Evolutionary conservation across 2,888 invertebrate species (phyloP).

Genomic region (Cryptus viduatorius): DNA sequence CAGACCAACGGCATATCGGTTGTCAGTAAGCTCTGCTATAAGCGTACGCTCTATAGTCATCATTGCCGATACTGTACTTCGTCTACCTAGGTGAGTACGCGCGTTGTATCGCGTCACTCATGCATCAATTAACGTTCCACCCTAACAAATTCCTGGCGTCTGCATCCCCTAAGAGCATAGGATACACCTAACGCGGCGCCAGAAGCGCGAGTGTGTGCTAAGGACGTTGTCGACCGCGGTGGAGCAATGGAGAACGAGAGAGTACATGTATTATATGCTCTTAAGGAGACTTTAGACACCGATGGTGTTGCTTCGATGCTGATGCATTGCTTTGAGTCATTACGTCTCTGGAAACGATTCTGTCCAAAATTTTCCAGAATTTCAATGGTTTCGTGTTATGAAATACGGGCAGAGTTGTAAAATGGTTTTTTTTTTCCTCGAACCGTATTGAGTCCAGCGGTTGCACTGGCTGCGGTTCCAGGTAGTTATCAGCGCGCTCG

Average conservation of each 20-base stretch:
- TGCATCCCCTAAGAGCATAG: not conserved
- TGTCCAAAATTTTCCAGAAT: not conserved
- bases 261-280: no score
- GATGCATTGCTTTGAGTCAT: not conserved
- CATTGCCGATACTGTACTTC: constrained; percentile 25
- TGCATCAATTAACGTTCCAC: constrained; percentile 43
- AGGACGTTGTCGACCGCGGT: no score
- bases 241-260: no score
- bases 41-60: not conserved
- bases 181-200: no score
- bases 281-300: no score
- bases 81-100: constrained; percentile 38
- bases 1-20: constrained; percentile 48
- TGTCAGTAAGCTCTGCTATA: constrained; percentile 28
- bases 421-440: not conserved
- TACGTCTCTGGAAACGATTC: not conserved
- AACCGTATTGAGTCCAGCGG: constrained; percentile 2
- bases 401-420: not conserved
- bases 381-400: not conserved
- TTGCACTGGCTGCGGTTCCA: not conserved
- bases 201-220: no score
- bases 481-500: constrained; percentile 8
- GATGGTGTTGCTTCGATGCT: no score
- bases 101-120: constrained; percentile 33
- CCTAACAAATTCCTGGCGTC: constrained; percentile 18